Conservation (phyloP, 1,140 invertebrate genomes). For the Zaprionus inermis region DNA sequence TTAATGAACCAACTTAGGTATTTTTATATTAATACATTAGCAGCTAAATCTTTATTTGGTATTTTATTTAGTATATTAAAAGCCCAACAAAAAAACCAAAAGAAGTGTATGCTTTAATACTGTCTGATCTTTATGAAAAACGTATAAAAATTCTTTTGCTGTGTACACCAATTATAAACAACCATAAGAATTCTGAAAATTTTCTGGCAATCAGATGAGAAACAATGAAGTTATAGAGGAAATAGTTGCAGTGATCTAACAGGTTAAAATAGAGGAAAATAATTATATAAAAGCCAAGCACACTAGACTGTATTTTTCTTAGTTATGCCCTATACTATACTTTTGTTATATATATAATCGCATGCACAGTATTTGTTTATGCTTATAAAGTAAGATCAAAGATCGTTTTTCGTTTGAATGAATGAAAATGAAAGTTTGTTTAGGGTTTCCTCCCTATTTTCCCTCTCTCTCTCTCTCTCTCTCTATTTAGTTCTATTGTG, state of each 20-base stretch:
- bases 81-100: not conserved
- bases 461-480: no score
- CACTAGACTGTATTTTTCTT: not conserved
- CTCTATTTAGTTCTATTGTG: conserved; percentile 55
- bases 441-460: conserved; percentile 28
- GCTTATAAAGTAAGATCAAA: conserved; percentile 34
- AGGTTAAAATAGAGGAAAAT: no score
- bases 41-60: not conserved
- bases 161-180: not conserved
- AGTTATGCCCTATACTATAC: not conserved
- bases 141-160: not conserved
- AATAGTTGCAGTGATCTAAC: not conserved
- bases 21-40: not conserved
- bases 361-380: conserved; percentile 30
- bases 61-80: not conserved
- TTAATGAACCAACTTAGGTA: not conserved
- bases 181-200: not conserved
- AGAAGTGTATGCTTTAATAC: not conserved
- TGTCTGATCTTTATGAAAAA: no score
- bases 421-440: conserved; percentile 59
- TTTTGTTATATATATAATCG: conserved; percentile 23
- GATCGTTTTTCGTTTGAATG: not conserved
- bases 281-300: not conserved
- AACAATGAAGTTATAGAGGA: not conserved
- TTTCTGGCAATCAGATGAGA: accelerated